phyloP scores from a whole-genome alignment of 2,888 invertebrate genomes.

The Perithous albicinctus region DNA sequence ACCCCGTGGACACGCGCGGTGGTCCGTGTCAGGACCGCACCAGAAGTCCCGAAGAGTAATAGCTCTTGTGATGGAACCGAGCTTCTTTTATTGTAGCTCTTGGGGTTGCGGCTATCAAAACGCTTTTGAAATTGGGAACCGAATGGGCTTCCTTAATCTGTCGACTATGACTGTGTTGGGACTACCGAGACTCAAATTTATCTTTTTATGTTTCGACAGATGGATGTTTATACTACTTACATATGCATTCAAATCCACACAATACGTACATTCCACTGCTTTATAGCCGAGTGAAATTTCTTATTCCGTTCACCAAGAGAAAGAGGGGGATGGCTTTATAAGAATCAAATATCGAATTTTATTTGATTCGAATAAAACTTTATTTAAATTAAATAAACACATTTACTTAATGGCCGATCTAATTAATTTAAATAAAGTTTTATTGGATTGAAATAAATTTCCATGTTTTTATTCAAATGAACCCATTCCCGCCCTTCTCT shows the following conservation, averaged over 20 bases:
- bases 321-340: no score
- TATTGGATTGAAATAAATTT: no score
- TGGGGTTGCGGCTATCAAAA: constrained; percentile 5
- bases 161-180: neutral
- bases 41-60: constrained; percentile 58
- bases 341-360: no score
- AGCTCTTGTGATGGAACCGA: constrained; percentile 39
- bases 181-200: neutral
- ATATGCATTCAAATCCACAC: neutral
- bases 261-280: neutral
- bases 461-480: no score
- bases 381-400: no score
- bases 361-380: no score
- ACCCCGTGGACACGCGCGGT: constrained; percentile 47
- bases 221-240: neutral
- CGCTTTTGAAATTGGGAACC: constrained; percentile 30
- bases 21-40: constrained; percentile 59
- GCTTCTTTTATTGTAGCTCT: constrained; percentile 11
- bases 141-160: neutral
- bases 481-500: no score
- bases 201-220: neutral
- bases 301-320: no score
- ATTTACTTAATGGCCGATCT: no score
- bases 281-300: no score
- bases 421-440: no score